Conservation (phyloP, 2,113 vertebrate genomes). For the Odobenus rosmarus region DNA sequence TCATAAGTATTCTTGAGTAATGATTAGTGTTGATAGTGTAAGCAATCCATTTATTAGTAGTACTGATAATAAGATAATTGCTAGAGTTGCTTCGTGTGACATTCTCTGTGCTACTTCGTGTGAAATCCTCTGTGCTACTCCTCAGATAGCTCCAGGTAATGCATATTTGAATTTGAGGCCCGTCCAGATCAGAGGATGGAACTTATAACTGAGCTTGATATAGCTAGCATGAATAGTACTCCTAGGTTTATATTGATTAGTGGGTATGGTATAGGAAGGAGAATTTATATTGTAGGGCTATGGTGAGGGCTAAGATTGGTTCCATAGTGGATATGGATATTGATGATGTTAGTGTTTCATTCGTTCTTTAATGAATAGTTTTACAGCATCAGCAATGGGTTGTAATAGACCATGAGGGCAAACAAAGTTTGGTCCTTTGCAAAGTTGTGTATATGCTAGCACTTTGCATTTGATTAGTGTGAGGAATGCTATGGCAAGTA, state of each 20-base stretch:
- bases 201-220: not conserved
- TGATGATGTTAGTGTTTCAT: fast-evolving
- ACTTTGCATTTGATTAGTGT: not conserved
- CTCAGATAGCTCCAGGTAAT: fast-evolving
- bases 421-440: fast-evolving
- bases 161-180: not conserved
- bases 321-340: fast-evolving
- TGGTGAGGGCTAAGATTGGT: fast-evolving
- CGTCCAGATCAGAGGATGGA: not conserved
- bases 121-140: fast-evolving
- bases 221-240: fast-evolving
- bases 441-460: not conserved
- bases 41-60: fast-evolving
- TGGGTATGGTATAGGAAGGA: fast-evolving
- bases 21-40: fast-evolving
- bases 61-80: fast-evolving
- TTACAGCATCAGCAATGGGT: fast-evolving
- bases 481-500: not conserved
- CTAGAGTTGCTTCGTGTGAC: fast-evolving
- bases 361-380: fast-evolving
- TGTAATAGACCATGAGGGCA: fast-evolving
- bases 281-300: fast-evolving
- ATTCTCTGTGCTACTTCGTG: fast-evolving
- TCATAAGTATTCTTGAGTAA: fast-evolving
- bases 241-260: fast-evolving